Conservation (phyloP, 2,113 vertebrate species). For the Phrynosoma platyrhinos region DNA sequence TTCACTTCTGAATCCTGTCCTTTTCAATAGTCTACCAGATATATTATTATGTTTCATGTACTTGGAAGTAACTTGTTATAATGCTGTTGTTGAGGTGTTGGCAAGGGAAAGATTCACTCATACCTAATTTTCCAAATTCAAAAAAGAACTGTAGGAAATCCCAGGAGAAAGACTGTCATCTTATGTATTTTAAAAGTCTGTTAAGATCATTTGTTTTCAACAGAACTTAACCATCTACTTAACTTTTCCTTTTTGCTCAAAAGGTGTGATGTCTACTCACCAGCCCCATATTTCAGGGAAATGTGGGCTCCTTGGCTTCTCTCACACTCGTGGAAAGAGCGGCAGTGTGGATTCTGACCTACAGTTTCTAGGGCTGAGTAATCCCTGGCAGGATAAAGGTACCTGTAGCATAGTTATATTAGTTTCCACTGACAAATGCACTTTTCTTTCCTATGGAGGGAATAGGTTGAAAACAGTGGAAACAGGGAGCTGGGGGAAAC, state of each 20-base stretch:
- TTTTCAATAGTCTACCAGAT: background rate
- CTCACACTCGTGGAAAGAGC: slow-evolving; percentile 75
- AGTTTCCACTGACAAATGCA: background rate
- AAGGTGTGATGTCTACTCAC: slow-evolving; percentile 73
- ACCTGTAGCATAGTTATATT: slow-evolving; percentile 3
- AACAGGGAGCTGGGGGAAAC: too few relatives aligned
- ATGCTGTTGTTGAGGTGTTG: background rate
- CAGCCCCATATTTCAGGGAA: slow-evolving; percentile 76
- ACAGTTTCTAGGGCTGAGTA: slow-evolving; percentile 79
- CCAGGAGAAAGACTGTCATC: too few relatives aligned
- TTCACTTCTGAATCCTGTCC: background rate
- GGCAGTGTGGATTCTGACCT: slow-evolving; percentile 87
- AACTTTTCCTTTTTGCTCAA: slow-evolving; percentile 14
- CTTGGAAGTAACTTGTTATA: rapidly evolving
- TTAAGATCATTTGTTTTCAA: background rate
- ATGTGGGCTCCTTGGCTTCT: slow-evolving; percentile 68
- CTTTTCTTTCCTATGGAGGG: background rate
- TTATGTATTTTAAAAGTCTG: background rate
- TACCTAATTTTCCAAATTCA: background rate
- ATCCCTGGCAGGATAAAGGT: slow-evolving; percentile 82
- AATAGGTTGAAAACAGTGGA: too few relatives aligned
- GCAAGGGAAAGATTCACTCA: background rate
- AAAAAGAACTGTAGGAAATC: too few relatives aligned
- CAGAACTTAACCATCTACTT: background rate
- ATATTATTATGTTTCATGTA: background rate